phyloP scores from a whole-genome alignment of 2,888 invertebrate species.

The Leucania comma region DNA sequence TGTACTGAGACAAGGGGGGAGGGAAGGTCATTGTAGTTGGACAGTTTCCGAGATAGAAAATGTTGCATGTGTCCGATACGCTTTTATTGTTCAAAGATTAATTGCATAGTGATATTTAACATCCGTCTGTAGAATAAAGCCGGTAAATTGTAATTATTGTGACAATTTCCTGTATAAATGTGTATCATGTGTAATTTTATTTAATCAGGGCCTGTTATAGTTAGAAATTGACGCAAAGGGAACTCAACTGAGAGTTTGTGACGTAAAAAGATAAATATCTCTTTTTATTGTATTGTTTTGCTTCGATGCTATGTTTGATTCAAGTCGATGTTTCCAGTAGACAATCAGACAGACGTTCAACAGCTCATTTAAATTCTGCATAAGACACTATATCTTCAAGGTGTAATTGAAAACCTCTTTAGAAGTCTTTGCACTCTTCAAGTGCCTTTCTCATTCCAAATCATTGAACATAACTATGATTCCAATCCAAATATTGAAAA shows the following conservation, averaged over 20 bases:
- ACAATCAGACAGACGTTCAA: neutral
- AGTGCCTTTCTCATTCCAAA: no score
- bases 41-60: constrained; percentile 65
- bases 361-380: neutral
- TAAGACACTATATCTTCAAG: neutral
- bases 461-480: no score
- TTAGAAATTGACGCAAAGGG: constrained; percentile 40
- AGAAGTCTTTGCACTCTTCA: neutral
- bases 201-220: constrained; percentile 8
- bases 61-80: constrained; percentile 56
- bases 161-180: constrained; percentile 55
- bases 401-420: neutral
- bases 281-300: constrained; percentile 35
- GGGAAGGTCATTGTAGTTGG: constrained; percentile 63
- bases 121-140: constrained; percentile 56
- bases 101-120: constrained; percentile 67
- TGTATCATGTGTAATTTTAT: constrained; percentile 16
- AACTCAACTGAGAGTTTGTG: constrained; percentile 34
- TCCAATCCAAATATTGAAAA: no score
- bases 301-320: constrained; percentile 13
- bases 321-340: neutral
- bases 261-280: constrained; percentile 48
- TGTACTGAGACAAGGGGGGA: constrained; percentile 19
- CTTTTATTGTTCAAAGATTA: constrained; percentile 67
- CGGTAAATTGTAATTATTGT: constrained; percentile 50